Conservation (phyloP, 1,140 invertebrate species). For the Stegodyphus mimosarum region DNA sequence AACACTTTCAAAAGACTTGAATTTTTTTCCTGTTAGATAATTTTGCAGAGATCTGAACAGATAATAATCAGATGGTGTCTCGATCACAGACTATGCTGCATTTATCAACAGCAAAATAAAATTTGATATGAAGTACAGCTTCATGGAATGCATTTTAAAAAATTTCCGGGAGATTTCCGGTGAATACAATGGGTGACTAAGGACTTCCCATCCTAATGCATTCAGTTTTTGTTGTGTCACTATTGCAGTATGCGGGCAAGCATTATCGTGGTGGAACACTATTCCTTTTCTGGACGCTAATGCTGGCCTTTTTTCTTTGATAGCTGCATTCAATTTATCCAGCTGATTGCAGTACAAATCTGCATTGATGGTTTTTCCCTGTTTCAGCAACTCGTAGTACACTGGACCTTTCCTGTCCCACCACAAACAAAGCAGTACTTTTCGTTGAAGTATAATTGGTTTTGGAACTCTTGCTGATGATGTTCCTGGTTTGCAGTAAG, state of each 20-base stretch:
- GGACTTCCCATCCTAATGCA: no score
- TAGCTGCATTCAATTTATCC: conserved; percentile 40
- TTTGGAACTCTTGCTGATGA: neutral
- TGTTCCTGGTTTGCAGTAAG: neutral
- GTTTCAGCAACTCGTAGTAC: neutral
- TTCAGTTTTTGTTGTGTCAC: no score
- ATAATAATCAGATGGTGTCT: no score
- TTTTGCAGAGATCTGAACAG: conserved; percentile 49
- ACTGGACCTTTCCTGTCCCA: neutral
- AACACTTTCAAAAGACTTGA: conserved; percentile 48
- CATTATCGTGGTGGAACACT: no score
- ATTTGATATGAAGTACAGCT: no score
- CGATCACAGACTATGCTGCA: no score
- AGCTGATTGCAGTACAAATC: conserved; percentile 26
- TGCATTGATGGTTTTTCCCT: neutral
- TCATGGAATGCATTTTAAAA: no score
- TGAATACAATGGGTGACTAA: no score
- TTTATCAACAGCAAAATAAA: no score
- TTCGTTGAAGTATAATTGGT: neutral
- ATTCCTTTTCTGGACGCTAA: no score
- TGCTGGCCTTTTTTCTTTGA: conserved; percentile 15
- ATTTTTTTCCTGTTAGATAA: conserved; percentile 38
- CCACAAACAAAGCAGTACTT: conserved; percentile 1
- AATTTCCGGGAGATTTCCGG: no score
- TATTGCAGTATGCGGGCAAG: no score